Base-by-base conservation (phyloP, 2,888 invertebrate species). In the Lucinisca nassula region DNA sequence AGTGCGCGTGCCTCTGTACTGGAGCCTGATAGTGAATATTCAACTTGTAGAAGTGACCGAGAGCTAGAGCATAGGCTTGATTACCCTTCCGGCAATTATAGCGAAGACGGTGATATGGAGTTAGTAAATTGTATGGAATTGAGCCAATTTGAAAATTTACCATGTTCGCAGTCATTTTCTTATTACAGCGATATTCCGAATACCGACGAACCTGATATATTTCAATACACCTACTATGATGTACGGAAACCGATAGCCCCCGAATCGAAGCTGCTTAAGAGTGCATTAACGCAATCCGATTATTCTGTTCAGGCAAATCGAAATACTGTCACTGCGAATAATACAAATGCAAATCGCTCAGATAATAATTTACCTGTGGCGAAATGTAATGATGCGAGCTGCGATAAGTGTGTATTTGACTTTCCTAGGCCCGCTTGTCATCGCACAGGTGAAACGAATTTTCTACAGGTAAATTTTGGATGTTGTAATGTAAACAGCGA, bases 311-410 rank as follows among this genome's bases (percentile, higher is more conserved):
- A 67, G 17, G 67, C 67, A 67, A 67, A 35, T 12, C 67, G 32
- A 67, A 67, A 67, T 17, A 67, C 32, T 67, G 67, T 67, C 67
- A 67, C 10, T 35, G 67, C 10, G 35, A 67, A 67, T 67, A 74
- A 45, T 85, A 61, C 82, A 58, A 85, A 75, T 75, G 83, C 85
- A 85, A 87, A 85, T 79, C 61, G 40, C 58, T 61, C 49, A 45
- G 67, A 67, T 45, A 30, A n/a, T 35, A 27, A 24, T 21, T 75
- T 76, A 51, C 81, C 78, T 51, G 51, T n/a, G 82, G 85, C 77
- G 8, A 70, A 81, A 51, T 74, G 81, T 78, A 74, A 24, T 81
- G 84, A 85, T 80, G 85, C 85, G 85, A 74, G 74, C 32, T 74
- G 55, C 67, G 83, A 83, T 87, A 87, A 85, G 78, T 82, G 84